phyloP scores from a whole-genome alignment of 2,888 invertebrate genomes.

The Rapana venosa region DNA sequence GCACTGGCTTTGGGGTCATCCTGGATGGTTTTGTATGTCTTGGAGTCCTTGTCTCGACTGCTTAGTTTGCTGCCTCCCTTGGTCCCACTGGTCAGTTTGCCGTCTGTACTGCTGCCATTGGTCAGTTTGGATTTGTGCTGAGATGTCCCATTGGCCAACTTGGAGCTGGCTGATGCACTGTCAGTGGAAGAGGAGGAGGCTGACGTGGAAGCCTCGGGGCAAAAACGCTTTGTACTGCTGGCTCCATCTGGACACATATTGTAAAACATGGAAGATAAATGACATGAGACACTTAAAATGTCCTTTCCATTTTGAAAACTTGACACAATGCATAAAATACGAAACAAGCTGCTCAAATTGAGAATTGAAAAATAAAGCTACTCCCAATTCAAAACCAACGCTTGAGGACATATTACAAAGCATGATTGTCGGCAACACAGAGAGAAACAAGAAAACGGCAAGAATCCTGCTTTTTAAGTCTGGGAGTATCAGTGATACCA shows the following conservation, averaged over 20 bases:
- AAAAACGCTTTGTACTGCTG: slow-evolving; percentile 58
- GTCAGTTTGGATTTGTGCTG: slow-evolving; percentile 50
- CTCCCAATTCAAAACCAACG: no score
- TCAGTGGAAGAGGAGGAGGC: neutral
- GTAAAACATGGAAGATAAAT: no score
- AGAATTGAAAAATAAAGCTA: no score
- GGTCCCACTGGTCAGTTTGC: slow-evolving; percentile 53
- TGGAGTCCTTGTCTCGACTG: slow-evolving; percentile 64
- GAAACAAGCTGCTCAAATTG: no score
- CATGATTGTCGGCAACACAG: no score
- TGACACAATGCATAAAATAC: no score
- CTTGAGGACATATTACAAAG: no score
- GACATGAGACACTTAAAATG: no score
- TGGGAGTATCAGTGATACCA: no score
- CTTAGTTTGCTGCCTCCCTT: slow-evolving; percentile 50
- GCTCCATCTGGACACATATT: slow-evolving; percentile 54
- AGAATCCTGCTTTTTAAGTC: no score
- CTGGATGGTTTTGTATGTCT: slow-evolving; percentile 82
- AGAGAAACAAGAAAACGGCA: no score
- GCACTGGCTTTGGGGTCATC: slow-evolving; percentile 93
- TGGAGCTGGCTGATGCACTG: slow-evolving; percentile 32
- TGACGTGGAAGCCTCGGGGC: slow-evolving; percentile 43
- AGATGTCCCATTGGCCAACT: slow-evolving; percentile 81
- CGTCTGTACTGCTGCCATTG: slow-evolving; percentile 63
- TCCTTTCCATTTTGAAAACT: no score